These are phyloP conservation scores for Protaetia brevitarsis DNA, from an alignment of 1,140 invertebrate species.

Conservation along the genomic window DNA sequence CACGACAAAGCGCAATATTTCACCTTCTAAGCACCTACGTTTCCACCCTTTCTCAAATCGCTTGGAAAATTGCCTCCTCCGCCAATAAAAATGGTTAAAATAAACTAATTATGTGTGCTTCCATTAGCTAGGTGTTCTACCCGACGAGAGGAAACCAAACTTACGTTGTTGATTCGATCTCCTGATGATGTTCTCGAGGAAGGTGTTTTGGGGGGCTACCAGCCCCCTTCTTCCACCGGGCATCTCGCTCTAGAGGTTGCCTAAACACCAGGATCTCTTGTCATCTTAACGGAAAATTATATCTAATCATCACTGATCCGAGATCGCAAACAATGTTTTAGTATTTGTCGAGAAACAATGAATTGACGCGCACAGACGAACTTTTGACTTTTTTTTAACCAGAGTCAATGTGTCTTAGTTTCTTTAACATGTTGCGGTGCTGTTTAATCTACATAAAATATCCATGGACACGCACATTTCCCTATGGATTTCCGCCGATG, in stretches of 20 bases:
- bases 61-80: no score
- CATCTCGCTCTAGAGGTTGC: constrained; percentile 59
- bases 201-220: constrained; percentile 99
- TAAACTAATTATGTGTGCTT: no score
- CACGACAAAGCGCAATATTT: no score
- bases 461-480: constrained; percentile 10
- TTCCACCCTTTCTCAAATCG: no score
- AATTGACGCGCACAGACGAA: not conserved
- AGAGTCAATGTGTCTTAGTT: constrained; percentile 31
- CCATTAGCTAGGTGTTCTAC: no score
- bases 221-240: constrained; percentile 93
- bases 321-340: not conserved
- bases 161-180: constrained; percentile 97
- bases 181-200: constrained; percentile 98
- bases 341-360: not conserved
- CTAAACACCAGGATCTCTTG: constrained; percentile 15
- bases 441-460: constrained; percentile 10
- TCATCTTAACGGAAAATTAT: constrained; percentile 21
- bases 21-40: no score
- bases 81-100: no score
- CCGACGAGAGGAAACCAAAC: no score
- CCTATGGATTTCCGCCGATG: not conserved
- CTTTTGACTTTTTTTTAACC: constrained; percentile 22
- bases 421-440: constrained; percentile 29
- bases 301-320: not conserved